Base-by-base conservation (phyloP, 2,797 vertebrate species). In the Rhinichthys osculus region DNA sequence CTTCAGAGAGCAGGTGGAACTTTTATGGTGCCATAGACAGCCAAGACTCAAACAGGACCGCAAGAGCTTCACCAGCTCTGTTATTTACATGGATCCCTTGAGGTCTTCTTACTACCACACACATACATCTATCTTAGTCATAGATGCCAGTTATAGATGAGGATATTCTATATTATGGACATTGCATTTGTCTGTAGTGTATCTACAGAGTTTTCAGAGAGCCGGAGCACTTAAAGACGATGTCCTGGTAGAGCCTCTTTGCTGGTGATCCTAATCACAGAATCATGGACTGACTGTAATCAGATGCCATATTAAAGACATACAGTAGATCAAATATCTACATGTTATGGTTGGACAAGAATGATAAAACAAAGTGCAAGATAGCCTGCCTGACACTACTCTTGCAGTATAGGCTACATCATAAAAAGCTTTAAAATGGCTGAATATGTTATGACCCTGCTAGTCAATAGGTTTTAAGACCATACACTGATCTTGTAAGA, bases 1-100 rank as follows among this genome's bases (percentile, higher is more conserved):
- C 88, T 95, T 94, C 83, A 94, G 93, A 83, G 92, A 95, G 87
- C 93, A 94, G 81, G 81, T 94, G 70, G 93, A 94, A 82, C 62
- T 93, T 73, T 85, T 93, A 40, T 73, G 93, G 23, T 91, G 90
- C 67, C 92, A 88, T 52, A 92, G 90, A 59, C 94, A 79, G 82
- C 67, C 83, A 0, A 27, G 89, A 83, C 93, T 93, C 69, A 92
- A 85, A 90, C 93, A 89, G 23, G 30, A 91, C 23, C 81, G 92
- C 59, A 94, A 93, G 87, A 87, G 86, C 78, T 84, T 92, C n/a
- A 89, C 91, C 33, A 88, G 85, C 67, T 94, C 92, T 62, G 86
- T 91, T 57, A 84, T 86, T 3, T 74, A 82, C 81, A 90, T 89
- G n/a, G 88, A 94, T 3, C 71, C 91, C 27, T 86, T 89, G 1